A percentile compares a stretch with the other conserved stretches of the same genome.
Conservation (phyloP, 2,113 vertebrate species). For the Pseudonaja textilis region DNA sequence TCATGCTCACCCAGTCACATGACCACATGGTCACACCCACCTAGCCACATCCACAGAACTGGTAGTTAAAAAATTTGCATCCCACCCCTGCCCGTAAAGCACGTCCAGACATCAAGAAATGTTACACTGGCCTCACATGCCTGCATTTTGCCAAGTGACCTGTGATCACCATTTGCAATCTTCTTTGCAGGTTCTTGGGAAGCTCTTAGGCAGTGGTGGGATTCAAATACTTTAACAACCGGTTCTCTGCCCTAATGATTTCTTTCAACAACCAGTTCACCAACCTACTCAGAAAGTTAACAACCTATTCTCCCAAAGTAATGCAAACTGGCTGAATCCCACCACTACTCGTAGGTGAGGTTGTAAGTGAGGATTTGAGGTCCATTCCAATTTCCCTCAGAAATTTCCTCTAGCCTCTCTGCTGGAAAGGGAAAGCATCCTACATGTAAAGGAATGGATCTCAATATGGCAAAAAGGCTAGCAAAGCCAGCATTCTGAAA, state of each 20-base stretch:
- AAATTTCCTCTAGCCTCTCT: not conserved
- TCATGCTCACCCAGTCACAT: no score
- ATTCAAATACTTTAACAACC: no score
- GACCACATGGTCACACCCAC: no score
- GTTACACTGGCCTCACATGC: not conserved
- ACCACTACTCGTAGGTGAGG: not conserved
- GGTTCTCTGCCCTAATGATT: no score
- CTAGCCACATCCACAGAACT: no score
- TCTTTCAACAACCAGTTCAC: no score
- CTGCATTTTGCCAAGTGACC: not conserved
- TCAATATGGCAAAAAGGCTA: not conserved
- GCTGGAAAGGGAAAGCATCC: not conserved
- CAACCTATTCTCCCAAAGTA: no score
- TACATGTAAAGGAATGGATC: not conserved
- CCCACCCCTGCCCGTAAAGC: not conserved
- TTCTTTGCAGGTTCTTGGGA: not conserved
- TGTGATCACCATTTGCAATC: not conserved
- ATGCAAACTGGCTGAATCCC: no score
- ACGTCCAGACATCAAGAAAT: not conserved
- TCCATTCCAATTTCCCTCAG: not conserved
- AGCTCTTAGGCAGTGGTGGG: not conserved
- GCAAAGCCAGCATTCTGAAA: not conserved
- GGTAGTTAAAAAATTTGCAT: no score
- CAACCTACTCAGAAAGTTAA: no score
- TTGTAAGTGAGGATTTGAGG: not conserved